Evolutionary conservation across 2,888 invertebrate species (phyloP), one percentile per base, ranked within the genome.

Genomic region (Drosophila greeni): DNA sequence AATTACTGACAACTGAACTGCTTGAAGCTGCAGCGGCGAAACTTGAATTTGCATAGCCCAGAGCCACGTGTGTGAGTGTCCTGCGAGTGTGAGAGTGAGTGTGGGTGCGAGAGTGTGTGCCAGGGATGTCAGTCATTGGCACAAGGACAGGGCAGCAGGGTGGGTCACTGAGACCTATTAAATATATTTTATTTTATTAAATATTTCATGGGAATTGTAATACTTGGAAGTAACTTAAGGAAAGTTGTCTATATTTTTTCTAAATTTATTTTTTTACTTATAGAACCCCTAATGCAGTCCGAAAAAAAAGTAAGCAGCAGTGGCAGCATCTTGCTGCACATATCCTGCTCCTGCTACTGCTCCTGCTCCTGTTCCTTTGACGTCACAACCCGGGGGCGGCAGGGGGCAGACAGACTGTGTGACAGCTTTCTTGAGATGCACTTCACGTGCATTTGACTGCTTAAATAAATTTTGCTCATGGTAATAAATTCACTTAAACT

Each of bases 401-500:
- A n/a, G 24, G 5, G 5, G 24, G 31, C 24, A 65, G 58, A 69
- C 72, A 57, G 5, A 37, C 37, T 37, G 67, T 83, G 70, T 81
- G 85, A 81, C 85, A 81, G 83, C 72, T 84, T 79, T 75, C 83
- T 73, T 80, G 75, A 74, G 77, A 76, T 76, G 81, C 77, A 80
- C 83, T 81, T 81, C 81, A 81, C 85, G 81, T 81, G 85, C 85
- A 81, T 76, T 81, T 81, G 81, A 82, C 81, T 84, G 85, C 77
- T 80, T 77, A 81, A 82, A 80, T 81, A 81, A 80, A 84, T 81
- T 82, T 80, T 73, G 75, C 65, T 83, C 75, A 82, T 84, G 85
- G 85, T 81, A 81, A 81, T 81, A 84, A 81, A 81, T 81, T 81
- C 77, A 84, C 81, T 82, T 82, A 80, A 80, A 75, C 77, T 80